A percentile compares a stretch with the other conserved stretches of the same genome.
Conservation (phyloP, 2,888 invertebrate genomes). For the Galerucella nymphaeae region DNA sequence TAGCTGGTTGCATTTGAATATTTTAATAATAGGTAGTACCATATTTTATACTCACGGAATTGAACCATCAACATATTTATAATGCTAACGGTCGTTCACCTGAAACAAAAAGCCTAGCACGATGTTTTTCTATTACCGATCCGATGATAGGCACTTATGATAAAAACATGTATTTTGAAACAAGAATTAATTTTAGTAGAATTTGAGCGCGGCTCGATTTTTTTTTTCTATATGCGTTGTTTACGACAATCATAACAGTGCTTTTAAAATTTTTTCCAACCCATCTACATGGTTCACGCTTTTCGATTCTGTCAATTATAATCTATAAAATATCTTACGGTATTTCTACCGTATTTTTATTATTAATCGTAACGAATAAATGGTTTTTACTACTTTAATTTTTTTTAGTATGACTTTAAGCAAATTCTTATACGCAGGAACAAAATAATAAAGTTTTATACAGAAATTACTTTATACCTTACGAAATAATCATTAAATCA, state of each 20-base stretch:
- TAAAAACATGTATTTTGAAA: constrained; percentile 3
- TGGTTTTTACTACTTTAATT: neutral
- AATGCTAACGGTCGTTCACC: constrained; percentile 19
- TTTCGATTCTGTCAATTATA: neutral
- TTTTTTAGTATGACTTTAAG: neutral
- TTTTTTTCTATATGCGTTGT: neutral
- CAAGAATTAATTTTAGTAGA: neutral
- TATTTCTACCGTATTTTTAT: constrained; percentile 2
- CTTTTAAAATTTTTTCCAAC: neutral
- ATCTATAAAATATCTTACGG: constrained; percentile 1
- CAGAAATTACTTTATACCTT: too few species aligned
- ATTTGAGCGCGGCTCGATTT: neutral
- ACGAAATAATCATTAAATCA: too few species aligned
- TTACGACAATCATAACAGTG: constrained; percentile 1
- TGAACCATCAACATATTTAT: neutral
- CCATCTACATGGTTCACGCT: neutral
- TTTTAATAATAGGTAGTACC: constrained; percentile 2
- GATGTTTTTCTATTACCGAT: constrained; percentile 1
- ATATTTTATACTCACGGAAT: neutral
- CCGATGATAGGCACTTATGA: neutral
- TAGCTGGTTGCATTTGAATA: neutral
- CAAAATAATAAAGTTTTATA: too few species aligned
- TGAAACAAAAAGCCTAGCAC: constrained; percentile 2
- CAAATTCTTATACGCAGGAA: neutral
- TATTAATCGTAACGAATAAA: neutral